Percentiles rank a stretch among this genome's conserved stretches.
Conservation (phyloP, 1,140 invertebrate species). For the Periplaneta americana region DNA sequence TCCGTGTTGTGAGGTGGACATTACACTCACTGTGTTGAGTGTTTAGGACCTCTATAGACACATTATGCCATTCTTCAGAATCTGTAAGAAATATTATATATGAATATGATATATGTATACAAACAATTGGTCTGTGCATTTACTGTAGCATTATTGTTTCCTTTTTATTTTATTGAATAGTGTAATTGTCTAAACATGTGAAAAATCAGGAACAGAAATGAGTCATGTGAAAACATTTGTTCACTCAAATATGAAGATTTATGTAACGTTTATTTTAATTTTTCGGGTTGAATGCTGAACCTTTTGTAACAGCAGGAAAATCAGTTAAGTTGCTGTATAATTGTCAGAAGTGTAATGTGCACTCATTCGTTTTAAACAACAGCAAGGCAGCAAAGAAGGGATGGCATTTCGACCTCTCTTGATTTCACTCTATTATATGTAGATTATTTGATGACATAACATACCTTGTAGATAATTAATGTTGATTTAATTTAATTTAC, state of each 20-base stretch:
- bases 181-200: background rate
- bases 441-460: background rate
- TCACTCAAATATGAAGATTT: background rate
- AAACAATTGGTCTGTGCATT: slow-evolving; percentile 6
- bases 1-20: slow-evolving; percentile 7
- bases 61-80: slow-evolving; percentile 1
- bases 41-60: background rate
- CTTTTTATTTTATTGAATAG: background rate
- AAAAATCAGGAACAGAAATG: background rate
- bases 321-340: background rate
- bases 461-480: background rate
- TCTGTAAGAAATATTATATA: slow-evolving; percentile 7
- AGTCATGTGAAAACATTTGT: background rate
- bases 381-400: background rate
- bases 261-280: background rate
- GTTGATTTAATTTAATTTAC: too few relatives aligned
- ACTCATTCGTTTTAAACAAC: background rate
- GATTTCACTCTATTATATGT: background rate
- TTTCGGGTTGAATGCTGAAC: background rate
- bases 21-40: background rate
- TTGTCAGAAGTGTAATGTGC: background rate
- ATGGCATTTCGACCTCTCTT: background rate
- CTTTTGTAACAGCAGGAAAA: background rate
- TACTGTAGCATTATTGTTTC: slow-evolving; percentile 9
- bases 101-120: slow-evolving; percentile 12